Evolutionary conservation across 2,113 vertebrate species (phyloP).

Genomic region (Paracanthobrama guichenoti): DNA sequence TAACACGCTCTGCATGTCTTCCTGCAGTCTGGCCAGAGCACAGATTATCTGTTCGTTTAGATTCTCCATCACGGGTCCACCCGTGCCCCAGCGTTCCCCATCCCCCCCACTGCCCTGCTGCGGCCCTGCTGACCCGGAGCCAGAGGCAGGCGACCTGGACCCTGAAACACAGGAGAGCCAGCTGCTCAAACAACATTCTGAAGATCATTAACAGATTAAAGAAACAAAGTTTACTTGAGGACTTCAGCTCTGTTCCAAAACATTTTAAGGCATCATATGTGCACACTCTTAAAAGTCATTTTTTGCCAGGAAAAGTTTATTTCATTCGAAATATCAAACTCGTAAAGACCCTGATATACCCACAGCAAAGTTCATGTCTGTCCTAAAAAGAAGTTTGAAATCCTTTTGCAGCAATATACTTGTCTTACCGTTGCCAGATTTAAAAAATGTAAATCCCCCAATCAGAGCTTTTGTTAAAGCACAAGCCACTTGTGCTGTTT

Average conservation of each 20-base stretch:
- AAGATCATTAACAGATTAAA: not conserved
- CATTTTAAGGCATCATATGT: not conserved
- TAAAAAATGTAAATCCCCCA: too few relatives aligned
- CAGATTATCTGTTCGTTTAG: conserved; percentile 91
- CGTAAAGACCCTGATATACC: too few relatives aligned
- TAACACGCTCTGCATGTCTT: conserved; percentile 96
- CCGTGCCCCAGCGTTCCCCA: conserved; percentile 78
- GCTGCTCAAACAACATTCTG: not conserved
- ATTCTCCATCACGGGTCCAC: conserved; percentile 68
- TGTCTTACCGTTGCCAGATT: too few relatives aligned
- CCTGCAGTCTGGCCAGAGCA: conserved; percentile 86
- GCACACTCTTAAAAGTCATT: not conserved
- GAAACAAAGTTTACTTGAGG: not conserved
- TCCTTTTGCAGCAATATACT: too few relatives aligned
- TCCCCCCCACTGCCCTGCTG: conserved; percentile 78
- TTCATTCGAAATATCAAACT: not conserved
- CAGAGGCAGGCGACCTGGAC: conserved; percentile 73
- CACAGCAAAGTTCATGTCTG: too few relatives aligned
- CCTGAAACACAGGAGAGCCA: conserved; percentile 66
- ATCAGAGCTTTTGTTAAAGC: too few relatives aligned
- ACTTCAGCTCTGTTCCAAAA: not conserved
- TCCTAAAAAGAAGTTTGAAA: too few relatives aligned
- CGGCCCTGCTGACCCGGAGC: conserved; percentile 72
- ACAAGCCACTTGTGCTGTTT: too few relatives aligned
- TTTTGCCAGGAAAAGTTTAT: not conserved